Evolutionary conservation across 2,113 vertebrate genomes (phyloP).

Genomic region (Pseudorectes ferrugineus): DNA sequence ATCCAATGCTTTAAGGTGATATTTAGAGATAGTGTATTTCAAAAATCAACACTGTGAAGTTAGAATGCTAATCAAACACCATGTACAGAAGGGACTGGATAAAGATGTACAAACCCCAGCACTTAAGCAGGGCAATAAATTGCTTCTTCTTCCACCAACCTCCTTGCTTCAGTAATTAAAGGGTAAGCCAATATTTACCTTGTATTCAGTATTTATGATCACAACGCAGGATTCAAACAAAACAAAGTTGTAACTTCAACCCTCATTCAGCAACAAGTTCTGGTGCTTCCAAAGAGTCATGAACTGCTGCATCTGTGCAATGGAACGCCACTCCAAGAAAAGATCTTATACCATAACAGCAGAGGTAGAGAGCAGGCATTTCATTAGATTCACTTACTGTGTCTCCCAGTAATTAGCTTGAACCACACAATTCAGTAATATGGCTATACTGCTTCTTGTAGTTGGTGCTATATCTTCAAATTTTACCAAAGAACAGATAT

Average conservation of each 20-base stretch:
- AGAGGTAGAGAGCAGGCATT: not conserved
- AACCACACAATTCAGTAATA: not conserved
- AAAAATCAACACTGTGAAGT: not conserved
- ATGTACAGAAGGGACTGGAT: not conserved
- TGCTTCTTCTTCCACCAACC: accelerated
- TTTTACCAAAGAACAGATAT: not conserved
- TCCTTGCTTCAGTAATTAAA: not conserved
- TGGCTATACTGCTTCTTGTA: not conserved
- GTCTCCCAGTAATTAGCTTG: not conserved
- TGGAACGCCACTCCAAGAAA: not conserved
- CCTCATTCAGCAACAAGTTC: not conserved
- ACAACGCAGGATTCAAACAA: not conserved
- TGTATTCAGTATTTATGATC: not conserved
- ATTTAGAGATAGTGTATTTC: not conserved
- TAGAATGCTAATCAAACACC: not conserved
- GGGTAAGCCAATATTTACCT: not conserved
- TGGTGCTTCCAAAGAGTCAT: not conserved
- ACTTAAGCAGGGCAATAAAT: not conserved
- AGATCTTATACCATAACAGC: not conserved
- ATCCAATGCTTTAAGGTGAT: not conserved
- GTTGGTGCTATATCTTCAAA: not conserved
- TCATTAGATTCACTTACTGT: not conserved
- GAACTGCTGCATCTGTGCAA: not conserved
- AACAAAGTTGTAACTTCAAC: not conserved
- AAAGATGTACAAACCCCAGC: not conserved